Base-by-base conservation (phyloP, 2,888 invertebrate genomes). In the Neuroscelio doddi region DNA sequence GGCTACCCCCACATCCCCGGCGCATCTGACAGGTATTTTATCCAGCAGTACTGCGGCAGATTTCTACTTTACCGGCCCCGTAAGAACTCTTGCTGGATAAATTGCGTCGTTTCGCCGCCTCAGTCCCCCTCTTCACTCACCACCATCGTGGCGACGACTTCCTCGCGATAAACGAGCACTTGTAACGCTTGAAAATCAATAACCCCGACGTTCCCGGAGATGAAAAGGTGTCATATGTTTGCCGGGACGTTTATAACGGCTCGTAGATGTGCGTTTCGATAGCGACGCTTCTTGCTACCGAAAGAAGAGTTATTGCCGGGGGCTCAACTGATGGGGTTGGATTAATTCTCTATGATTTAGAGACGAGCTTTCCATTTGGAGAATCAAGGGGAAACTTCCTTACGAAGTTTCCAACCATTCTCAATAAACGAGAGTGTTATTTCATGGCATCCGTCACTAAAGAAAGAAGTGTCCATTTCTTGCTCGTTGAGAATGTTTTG, bases 1-100 rank as follows among this genome's bases (percentile, higher is more conserved):
- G 26, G 34, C 10, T 4, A 10, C 38, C 4, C 36, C 3, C 15
- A 17, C 44, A 1, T 16, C 21, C 32, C 17, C 41, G 17, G 21
- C 34, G 12, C 41, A 30, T 42, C 41, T 32, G 55, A 55, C 55
- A 55, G 55, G 45, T 55, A 55, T 47, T 47, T 16, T 16, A 55
- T 55, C 55, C 30, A 8, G 38, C 21, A 21, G 45, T 27, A 29
- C 38, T 27, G 26, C 39, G 39, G 15, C 39, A 39, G 39, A 39
- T 39, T 39, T 39, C 21, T 39, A 21, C 21, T 15, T 30, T 30
- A 9, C 10, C 30, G 30, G 9, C 30, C 30, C 30, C 30, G n/a
- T n/a, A n/a, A n/a, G n/a, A n/a, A n/a, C n/a, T n/a, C n/a, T n/a
- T 30, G 30, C 8, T 10, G 30, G 30, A 30, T 30, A 30, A 30